phyloP scores from a whole-genome alignment of 92 coral and sea anemone genomes.

The Paragorgia papillata region DNA sequence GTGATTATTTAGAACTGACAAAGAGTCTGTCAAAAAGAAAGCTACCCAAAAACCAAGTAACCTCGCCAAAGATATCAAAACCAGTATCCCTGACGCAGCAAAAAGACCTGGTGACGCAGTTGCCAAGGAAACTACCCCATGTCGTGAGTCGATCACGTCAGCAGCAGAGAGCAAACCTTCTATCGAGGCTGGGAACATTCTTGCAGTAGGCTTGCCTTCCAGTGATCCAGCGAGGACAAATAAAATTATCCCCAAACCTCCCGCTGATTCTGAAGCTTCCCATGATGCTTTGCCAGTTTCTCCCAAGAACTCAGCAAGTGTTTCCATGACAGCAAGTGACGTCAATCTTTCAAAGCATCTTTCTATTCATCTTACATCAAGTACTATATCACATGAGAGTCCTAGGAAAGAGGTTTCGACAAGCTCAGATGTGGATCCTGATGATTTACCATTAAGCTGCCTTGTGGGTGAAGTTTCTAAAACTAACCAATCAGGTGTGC shows the following conservation, averaged over 20 bases:
- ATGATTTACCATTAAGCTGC: slow-evolving; percentile 24
- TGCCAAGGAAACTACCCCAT: neutral
- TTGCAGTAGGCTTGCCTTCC: neutral
- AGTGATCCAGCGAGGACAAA: neutral
- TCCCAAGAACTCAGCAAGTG: neutral
- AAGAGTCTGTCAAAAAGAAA: neutral
- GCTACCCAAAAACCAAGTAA: neutral
- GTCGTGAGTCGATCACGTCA: neutral
- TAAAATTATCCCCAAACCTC: neutral
- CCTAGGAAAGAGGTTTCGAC: neutral
- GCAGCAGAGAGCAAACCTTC: neutral
- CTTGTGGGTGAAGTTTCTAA: neutral
- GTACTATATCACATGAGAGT: neutral
- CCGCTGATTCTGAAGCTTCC: neutral
- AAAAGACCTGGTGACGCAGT: neutral
- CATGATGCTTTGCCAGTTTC: neutral
- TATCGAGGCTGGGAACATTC: neutral
- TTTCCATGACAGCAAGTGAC: neutral
- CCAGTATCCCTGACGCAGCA: neutral
- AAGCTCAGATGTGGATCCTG: slow-evolving; percentile 2
- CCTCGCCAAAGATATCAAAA: neutral
- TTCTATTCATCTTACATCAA: slow-evolving; percentile 16
- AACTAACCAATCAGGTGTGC: neutral
- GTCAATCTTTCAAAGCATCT: slow-evolving; percentile 30
- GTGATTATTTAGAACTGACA: neutral